These are phyloP conservation scores for Vollenhovia emeryi DNA, from an alignment of 1,140 invertebrate species.

Conservation along the genomic window DNA sequence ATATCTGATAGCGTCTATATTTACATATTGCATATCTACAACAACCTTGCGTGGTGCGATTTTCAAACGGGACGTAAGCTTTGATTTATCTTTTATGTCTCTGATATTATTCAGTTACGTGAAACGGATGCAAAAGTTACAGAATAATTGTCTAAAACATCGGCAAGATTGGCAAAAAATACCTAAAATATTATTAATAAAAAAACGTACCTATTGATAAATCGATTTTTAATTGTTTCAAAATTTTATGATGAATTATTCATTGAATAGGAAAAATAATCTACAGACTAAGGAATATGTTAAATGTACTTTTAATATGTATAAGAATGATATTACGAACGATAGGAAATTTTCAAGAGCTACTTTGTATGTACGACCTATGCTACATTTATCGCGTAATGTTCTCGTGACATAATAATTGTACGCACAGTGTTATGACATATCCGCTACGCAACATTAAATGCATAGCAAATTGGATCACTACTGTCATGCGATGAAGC, in stretches of 20 bases:
- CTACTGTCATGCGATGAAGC: neutral
- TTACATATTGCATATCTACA: neutral
- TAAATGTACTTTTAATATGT: neutral
- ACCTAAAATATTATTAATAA: neutral
- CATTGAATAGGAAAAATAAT: neutral
- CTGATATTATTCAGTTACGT: neutral
- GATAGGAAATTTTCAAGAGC: neutral
- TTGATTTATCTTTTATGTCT: neutral
- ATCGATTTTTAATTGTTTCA: neutral
- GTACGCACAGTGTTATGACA: neutral
- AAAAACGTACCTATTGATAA: neutral
- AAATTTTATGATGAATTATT: neutral
- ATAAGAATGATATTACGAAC: neutral
- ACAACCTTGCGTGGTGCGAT: neutral
- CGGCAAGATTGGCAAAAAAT: neutral
- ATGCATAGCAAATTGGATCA: neutral
- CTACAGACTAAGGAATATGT: neutral
- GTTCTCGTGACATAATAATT: constrained; percentile 5
- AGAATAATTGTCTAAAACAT: neutral
- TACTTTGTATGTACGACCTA: too few species aligned
- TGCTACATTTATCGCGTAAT: neutral
- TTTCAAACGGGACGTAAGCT: neutral
- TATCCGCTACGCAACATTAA: neutral
- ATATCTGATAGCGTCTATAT: neutral
- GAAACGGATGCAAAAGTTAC: neutral